phyloP scores from a whole-genome alignment of 2,797 vertebrate genomes.

The Oreochromis mossambicus region DNA sequence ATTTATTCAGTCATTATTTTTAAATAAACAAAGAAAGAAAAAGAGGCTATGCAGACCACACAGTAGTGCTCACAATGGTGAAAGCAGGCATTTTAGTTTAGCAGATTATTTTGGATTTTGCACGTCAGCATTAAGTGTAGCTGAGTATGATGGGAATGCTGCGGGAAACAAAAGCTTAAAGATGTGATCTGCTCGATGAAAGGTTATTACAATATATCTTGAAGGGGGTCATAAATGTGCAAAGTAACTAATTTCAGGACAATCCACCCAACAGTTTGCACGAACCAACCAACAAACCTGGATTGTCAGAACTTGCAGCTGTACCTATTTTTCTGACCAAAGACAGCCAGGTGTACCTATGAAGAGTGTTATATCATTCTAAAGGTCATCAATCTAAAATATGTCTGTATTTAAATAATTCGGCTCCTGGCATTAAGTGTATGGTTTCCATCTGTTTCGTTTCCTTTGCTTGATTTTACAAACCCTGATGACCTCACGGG shows the following conservation, averaged over 20 bases:
- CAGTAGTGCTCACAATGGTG: neutral
- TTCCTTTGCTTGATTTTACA: constrained; percentile 3
- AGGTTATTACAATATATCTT: neutral
- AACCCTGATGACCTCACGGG: neutral
- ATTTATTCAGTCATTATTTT: neutral
- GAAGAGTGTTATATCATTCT: neutral
- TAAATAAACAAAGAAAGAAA: neutral
- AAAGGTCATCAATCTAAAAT: constrained; percentile 1
- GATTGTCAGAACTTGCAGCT: neutral
- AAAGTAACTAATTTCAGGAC: neutral
- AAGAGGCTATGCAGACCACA: neutral
- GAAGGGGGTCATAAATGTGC: neutral
- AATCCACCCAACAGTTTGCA: rapidly evolving
- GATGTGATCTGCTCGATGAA: neutral
- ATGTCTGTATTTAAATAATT: constrained; percentile 31
- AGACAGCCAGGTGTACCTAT: neutral
- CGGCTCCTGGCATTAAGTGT: neutral
- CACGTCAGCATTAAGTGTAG: neutral
- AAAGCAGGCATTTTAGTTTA: neutral
- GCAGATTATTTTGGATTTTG: neutral
- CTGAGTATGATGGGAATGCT: neutral
- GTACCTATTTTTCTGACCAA: neutral
- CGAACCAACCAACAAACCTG: neutral
- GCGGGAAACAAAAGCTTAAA: neutral
- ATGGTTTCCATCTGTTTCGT: neutral